Conservation (phyloP, 1,140 invertebrate genomes). For the Drosophila yakuba region DNA sequence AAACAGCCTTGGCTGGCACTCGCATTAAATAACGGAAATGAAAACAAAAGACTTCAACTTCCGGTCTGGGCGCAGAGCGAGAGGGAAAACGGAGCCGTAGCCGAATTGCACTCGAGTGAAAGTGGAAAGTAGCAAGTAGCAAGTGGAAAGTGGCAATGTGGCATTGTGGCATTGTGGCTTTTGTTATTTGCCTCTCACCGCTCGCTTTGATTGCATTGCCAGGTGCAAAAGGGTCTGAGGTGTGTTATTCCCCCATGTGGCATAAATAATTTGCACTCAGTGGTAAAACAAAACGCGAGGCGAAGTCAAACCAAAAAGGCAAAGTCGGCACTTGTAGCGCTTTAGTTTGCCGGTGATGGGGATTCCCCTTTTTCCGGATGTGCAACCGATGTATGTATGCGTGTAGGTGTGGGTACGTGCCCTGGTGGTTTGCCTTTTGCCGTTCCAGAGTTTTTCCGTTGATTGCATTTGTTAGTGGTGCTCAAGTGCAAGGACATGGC, state of each 20-base stretch:
- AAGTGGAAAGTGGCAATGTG: conserved; percentile 59
- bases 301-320: neutral
- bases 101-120: conserved; percentile 72
- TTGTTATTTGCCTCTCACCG: conserved; percentile 59
- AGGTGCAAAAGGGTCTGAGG: conserved; percentile 23
- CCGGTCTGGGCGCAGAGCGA: conserved; percentile 33
- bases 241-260: conserved; percentile 56
- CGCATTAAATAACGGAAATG: conserved; percentile 82
- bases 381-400: neutral
- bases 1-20: conserved; percentile 54
- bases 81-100: conserved; percentile 17
- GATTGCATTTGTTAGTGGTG: conserved; percentile 64
- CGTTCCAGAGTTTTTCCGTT: conserved; percentile 44
- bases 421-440: conserved; percentile 37
- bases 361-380: conserved; percentile 10
- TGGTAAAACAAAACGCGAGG: conserved; percentile 63
- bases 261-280: conserved; percentile 80
- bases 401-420: conserved; percentile 2
- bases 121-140: conserved; percentile 62
- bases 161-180: conserved; percentile 57
- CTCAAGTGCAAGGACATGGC: conserved; percentile 73
- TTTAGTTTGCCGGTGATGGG: conserved; percentile 15
- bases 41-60: conserved; percentile 81
- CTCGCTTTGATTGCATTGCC: conserved; percentile 72
- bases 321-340: conserved; percentile 68